Conservation (phyloP, 2,113 vertebrate genomes). For the Nothobranchius kuhntae region DNA sequence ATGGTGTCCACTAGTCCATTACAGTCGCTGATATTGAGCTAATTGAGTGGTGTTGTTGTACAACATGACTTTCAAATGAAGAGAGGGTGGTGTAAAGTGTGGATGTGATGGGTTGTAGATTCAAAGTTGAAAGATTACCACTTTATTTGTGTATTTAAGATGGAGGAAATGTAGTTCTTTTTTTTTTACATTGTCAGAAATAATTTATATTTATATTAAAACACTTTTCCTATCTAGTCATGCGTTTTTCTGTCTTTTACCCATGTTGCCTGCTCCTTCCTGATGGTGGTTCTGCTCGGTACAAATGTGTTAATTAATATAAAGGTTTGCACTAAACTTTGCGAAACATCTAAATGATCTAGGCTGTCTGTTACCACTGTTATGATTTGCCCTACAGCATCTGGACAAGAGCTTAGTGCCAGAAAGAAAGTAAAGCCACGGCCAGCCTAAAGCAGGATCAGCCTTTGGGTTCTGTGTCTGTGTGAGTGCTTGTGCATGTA, state of each 20-base stretch:
- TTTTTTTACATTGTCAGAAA: neutral
- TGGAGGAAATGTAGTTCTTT: neutral
- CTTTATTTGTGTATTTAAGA: constrained; percentile 6
- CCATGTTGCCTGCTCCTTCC: too few species aligned
- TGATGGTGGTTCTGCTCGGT: too few species aligned
- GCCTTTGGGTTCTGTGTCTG: neutral
- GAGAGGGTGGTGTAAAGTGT: constrained; percentile 11
- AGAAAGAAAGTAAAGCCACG: constrained; percentile 25
- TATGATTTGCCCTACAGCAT: constrained; percentile 26
- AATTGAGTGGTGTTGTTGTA: constrained; percentile 60
- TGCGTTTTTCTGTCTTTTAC: neutral
- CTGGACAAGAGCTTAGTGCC: constrained; percentile 23
- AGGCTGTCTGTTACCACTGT: constrained; percentile 47
- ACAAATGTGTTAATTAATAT: constrained; percentile 56
- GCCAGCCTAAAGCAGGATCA: constrained; percentile 8
- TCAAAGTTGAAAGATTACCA: constrained; percentile 31
- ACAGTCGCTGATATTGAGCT: constrained; percentile 68
- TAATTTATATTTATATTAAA: neutral
- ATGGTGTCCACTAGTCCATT: constrained; percentile 62
- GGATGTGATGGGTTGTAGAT: constrained; percentile 4
- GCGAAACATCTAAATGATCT: constrained; percentile 46
- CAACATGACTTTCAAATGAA: constrained; percentile 48
- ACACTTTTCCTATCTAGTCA: neutral
- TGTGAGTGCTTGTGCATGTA: neutral
- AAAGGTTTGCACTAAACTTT: constrained; percentile 53